phyloP scores from a whole-genome alignment of 2,888 invertebrate species.

The Cataglyphis livida region DNA sequence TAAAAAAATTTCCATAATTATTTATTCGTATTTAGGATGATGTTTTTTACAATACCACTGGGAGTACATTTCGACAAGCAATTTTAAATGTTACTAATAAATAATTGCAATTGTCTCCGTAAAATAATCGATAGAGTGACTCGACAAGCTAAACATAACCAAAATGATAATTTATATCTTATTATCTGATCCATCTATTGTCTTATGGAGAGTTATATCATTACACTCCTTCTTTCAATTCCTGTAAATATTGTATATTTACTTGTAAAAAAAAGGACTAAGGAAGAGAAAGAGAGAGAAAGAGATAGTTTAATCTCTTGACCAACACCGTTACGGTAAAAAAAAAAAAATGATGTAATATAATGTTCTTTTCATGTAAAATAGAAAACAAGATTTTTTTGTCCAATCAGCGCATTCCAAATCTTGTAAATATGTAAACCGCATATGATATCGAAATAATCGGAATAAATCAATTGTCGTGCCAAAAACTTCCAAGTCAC shows the following conservation, averaged over 20 bases:
- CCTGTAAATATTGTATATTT: slow-evolving; percentile 80
- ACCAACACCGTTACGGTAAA: slow-evolving; percentile 69
- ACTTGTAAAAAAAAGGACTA: slow-evolving; percentile 70
- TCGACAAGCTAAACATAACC: neutral
- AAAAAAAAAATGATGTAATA: slow-evolving; percentile 36
- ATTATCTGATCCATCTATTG: slow-evolving; percentile 24
- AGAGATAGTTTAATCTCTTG: slow-evolving; percentile 71
- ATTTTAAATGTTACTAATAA: slow-evolving; percentile 39
- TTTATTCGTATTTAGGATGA: neutral
- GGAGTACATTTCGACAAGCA: neutral
- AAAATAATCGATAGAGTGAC: slow-evolving; percentile 20
- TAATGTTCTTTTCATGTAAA: slow-evolving; percentile 42
- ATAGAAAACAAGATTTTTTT: slow-evolving; percentile 16
- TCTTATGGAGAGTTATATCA: slow-evolving; percentile 12
- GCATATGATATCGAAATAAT: slow-evolving; percentile 10
- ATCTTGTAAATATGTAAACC: slow-evolving; percentile 52
- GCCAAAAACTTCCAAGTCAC: slow-evolving; percentile 65
- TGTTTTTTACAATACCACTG: slow-evolving; percentile 26
- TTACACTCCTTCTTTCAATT: slow-evolving; percentile 38
- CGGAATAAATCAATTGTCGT: slow-evolving; percentile 59
- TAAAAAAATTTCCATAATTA: neutral
- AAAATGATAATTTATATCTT: slow-evolving; percentile 24
- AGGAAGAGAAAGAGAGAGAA: neutral
- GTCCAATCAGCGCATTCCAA: slow-evolving; percentile 4
- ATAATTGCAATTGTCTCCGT: slow-evolving; percentile 15